Evolutionary conservation across 2,888 invertebrate genomes (phyloP).

Genomic region (Cepaea hortensis): DNA sequence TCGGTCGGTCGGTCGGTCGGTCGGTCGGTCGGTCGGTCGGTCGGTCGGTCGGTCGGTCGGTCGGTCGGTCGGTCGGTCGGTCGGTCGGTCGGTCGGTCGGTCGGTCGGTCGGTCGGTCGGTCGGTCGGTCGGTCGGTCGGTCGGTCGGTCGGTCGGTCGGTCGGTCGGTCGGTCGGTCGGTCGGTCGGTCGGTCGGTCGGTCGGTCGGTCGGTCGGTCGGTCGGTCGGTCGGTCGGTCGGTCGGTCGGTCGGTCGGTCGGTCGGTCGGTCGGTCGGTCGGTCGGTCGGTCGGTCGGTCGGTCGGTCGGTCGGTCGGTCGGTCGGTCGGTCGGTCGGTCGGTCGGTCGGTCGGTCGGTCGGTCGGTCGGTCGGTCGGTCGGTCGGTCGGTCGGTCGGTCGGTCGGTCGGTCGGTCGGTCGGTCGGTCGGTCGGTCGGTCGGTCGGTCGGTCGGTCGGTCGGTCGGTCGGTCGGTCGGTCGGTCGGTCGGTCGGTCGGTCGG

Average conservation of each 20-base stretch:
- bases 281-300: constrained; percentile 23
- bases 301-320: constrained; percentile 15
- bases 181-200: neutral
- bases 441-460: neutral
- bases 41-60: constrained; percentile 23
- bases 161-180: neutral
- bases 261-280: constrained; percentile 21
- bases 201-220: constrained; percentile 8
- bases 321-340: constrained; percentile 29
- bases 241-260: constrained; percentile 25
- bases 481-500: constrained; percentile 15
- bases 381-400: neutral
- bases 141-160: neutral
- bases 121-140: neutral
- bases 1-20: constrained; percentile 15
- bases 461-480: neutral
- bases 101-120: neutral
- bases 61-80: constrained; percentile 15
- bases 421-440: neutral
- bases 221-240: constrained; percentile 21
- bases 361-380: neutral
- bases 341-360: constrained; percentile 25
- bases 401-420: constrained; percentile 5
- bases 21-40: constrained; percentile 24
- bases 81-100: neutral